Evolutionary conservation across 2,113 vertebrate species (phyloP).

Genomic region (Spermophilus dauricus): DNA sequence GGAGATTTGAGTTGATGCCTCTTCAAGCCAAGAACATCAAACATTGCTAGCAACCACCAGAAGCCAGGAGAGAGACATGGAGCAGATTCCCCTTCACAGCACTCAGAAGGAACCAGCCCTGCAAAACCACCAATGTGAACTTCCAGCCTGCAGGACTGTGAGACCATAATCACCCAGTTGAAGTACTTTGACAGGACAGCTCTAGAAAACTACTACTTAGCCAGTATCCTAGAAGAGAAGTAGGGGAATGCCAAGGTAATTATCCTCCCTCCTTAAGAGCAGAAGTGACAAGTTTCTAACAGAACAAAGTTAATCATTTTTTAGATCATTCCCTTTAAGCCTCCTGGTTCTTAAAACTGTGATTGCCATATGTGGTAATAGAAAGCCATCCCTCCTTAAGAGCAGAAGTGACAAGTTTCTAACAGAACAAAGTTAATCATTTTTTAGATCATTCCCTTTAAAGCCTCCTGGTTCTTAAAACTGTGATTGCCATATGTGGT

Average conservation of each 20-base stretch:
- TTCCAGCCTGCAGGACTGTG: background rate
- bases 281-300: slow-evolving; percentile 72
- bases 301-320: slow-evolving; percentile 72
- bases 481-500: slow-evolving; percentile 66
- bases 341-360: slow-evolving; percentile 65
- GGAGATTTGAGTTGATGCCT: background rate
- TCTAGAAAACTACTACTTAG: background rate
- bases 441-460: slow-evolving; percentile 68
- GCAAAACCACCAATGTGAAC: background rate
- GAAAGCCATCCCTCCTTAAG: background rate
- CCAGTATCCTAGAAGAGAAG: background rate
- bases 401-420: slow-evolving; percentile 72
- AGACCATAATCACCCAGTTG: background rate
- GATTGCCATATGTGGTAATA: slow-evolving; percentile 62
- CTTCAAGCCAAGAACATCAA: background rate
- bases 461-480: slow-evolving; percentile 64
- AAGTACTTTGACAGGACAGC: background rate
- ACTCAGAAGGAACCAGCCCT: background rate
- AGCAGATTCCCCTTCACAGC: background rate
- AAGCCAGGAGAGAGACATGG: background rate
- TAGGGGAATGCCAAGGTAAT: background rate
- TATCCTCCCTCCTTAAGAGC: slow-evolving; percentile 35
- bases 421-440: slow-evolving; percentile 71
- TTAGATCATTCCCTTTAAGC: slow-evolving; percentile 65
- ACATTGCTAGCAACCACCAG: background rate